Evolutionary conservation across 2,888 invertebrate genomes (phyloP).

Genomic region (Drosophila mayaguana): DNA sequence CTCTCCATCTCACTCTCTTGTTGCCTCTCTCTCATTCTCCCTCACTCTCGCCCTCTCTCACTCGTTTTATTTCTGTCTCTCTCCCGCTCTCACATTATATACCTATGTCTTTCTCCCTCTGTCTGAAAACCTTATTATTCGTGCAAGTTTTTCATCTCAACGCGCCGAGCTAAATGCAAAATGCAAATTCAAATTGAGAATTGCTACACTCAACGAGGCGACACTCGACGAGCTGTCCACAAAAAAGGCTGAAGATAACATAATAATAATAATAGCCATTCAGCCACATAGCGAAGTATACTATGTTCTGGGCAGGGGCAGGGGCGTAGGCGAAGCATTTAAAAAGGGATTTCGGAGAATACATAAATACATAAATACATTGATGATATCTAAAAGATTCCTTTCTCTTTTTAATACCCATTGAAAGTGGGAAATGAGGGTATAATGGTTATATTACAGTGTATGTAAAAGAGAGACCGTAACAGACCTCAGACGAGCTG

Average conservation of each 20-base stretch:
- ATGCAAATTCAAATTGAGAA: slow-evolving; percentile 73
- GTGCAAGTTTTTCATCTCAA: slow-evolving; percentile 55
- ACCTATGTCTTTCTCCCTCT: background rate
- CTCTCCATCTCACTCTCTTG: background rate
- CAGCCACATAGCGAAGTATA: slow-evolving; percentile 26
- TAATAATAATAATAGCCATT: slow-evolving; percentile 25
- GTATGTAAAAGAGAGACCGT: too few relatives aligned
- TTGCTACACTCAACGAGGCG: slow-evolving; percentile 55
- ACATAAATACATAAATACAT: background rate
- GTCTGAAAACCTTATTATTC: slow-evolving; percentile 63
- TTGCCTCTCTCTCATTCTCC: background rate
- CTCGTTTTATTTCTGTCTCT: background rate
- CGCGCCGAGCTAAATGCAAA: slow-evolving; percentile 59
- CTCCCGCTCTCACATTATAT: background rate
- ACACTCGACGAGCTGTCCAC: slow-evolving; percentile 72
- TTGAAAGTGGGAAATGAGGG: too few relatives aligned
- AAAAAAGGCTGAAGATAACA: slow-evolving; percentile 40
- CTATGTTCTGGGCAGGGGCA: slow-evolving; percentile 22
- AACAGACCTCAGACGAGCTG: too few relatives aligned
- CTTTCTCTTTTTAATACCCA: too few relatives aligned
- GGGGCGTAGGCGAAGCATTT: background rate
- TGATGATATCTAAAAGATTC: too few relatives aligned
- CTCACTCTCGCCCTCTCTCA: background rate
- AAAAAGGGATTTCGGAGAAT: background rate
- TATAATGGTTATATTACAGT: too few relatives aligned